Evolutionary conservation across 2,797 vertebrate genomes (phyloP).

Genomic region (Pangasius macronema): DNA sequence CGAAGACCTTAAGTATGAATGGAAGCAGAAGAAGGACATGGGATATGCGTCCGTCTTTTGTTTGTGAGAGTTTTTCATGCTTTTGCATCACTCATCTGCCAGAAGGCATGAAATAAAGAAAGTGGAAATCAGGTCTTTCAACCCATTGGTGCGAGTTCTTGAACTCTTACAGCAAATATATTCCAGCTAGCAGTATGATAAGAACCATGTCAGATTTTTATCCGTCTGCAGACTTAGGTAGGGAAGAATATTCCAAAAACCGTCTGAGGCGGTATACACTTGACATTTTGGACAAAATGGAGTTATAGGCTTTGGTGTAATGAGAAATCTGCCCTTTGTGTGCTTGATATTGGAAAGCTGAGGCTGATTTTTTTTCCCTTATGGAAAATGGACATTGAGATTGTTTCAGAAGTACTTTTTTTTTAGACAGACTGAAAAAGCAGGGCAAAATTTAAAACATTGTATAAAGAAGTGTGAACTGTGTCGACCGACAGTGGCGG

Average conservation of each 20-base stretch:
- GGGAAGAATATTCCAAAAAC: not conserved
- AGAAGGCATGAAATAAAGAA: constrained; percentile 28
- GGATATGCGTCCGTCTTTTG: constrained; percentile 28
- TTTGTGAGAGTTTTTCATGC: constrained; percentile 33
- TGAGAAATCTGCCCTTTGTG: constrained; percentile 30
- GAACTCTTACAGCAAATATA: not conserved
- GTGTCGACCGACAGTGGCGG: not conserved
- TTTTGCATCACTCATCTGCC: constrained; percentile 48
- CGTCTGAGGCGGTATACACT: not conserved
- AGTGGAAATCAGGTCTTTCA: constrained; percentile 24
- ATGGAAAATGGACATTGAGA: not conserved
- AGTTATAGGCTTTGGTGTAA: constrained; percentile 8
- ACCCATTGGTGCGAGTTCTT: not conserved
- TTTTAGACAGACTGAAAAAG: not conserved
- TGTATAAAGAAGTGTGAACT: not conserved
- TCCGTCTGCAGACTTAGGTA: not conserved
- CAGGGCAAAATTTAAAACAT: not conserved
- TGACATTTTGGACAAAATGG: constrained; percentile 35
- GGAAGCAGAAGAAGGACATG: constrained; percentile 17
- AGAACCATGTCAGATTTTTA: not conserved
- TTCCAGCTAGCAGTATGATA: not conserved
- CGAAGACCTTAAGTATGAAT: constrained; percentile 43
- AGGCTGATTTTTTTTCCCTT: not conserved
- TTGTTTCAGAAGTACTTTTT: not conserved
- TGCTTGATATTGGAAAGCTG: constrained; percentile 1